Evolutionary conservation across 2,113 vertebrate species (phyloP), one percentile per base, ranked within the genome.

Genomic region (Ardeotis arabs): DNA sequence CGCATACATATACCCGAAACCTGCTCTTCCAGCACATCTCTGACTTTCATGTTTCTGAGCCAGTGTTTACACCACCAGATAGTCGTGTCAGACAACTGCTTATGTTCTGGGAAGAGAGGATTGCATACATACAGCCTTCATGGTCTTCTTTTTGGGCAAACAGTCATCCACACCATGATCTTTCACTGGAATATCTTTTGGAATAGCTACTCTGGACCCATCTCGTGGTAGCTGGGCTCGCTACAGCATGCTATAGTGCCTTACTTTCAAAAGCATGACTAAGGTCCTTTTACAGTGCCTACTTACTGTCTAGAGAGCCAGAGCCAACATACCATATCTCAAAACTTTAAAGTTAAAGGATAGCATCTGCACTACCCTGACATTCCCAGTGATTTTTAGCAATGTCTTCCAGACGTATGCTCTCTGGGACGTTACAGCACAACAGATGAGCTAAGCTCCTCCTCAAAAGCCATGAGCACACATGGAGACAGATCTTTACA

Each of bases 201-300:
- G 28, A 75, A 50, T 2, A 78, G 33, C 25, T 58, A 3, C 15
- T 27, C 24, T 29, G 78, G 79, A 81, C 14, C 28, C 37, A 67
- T 23, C 19, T 68, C 68, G 29, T 1, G 0, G 41, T 41, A 90
- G 33, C 73, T 75, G 35, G 6, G 7, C 14, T 83, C 33, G 10
- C 33, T 27, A 3, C 0, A 0, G n/a, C 1, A 0, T 2, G 3
- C 50, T n/a, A 20, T 25, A 55, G 31, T 12, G 50, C 6, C 27
- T 47, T 79, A 21, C 52, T 47, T 44, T 28, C 59, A 64, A 64
- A 75, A 81, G 33, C 29, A 64, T 0, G 2, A 64, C 39, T 52
- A 28, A 67, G 16, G 29, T 52, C 41, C 50, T 90, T 76, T 31
- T 3, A 44, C 59, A 41, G 41, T 28, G 39, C 28, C 52, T 62